Percentiles rank a stretch among this genome's conserved stretches.
These are phyloP conservation scores for Premnoplex brunnescens DNA, from an alignment of 2,797 vertebrate species.

Conservation along the genomic window DNA sequence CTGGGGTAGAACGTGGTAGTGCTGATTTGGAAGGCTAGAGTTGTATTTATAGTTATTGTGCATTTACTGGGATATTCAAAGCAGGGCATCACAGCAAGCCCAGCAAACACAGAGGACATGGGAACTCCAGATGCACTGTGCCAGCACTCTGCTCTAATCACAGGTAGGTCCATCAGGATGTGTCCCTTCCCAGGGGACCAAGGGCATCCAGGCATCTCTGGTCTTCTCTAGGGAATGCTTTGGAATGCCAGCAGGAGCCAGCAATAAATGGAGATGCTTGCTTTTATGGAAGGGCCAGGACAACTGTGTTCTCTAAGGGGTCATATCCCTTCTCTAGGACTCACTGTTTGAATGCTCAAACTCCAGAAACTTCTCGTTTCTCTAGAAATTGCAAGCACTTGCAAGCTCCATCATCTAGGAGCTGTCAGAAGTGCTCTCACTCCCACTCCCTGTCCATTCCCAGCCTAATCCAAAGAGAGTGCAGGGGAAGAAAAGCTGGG, in stretches of 20 bases:
- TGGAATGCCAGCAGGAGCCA: not conserved
- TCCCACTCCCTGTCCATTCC: not conserved
- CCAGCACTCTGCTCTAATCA: not conserved
- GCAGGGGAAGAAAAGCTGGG: not conserved
- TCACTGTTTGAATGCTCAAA: not conserved
- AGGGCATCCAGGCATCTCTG: not conserved
- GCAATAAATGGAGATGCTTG: not conserved
- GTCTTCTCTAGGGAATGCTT: not conserved
- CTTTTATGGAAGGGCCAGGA: not conserved
- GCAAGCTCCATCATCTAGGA: not conserved
- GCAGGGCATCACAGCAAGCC: not conserved
- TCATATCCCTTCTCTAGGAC: not conserved
- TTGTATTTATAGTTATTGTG: not conserved
- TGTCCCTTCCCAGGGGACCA: not conserved
- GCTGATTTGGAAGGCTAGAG: not conserved
- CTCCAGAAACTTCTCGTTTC: not conserved
- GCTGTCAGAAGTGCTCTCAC: conserved; percentile 9
- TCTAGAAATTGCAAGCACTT: not conserved
- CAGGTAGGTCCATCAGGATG: not conserved
- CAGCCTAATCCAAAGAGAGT: conserved; percentile 55
- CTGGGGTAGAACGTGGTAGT: not conserved
- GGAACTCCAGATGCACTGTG: not conserved
- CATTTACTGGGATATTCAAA: not conserved
- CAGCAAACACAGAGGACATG: not conserved
- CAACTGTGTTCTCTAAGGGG: not conserved